These are phyloP conservation scores for Drosophila oshimai DNA, from an alignment of 1,140 invertebrate species.

Conservation along the genomic window DNA sequence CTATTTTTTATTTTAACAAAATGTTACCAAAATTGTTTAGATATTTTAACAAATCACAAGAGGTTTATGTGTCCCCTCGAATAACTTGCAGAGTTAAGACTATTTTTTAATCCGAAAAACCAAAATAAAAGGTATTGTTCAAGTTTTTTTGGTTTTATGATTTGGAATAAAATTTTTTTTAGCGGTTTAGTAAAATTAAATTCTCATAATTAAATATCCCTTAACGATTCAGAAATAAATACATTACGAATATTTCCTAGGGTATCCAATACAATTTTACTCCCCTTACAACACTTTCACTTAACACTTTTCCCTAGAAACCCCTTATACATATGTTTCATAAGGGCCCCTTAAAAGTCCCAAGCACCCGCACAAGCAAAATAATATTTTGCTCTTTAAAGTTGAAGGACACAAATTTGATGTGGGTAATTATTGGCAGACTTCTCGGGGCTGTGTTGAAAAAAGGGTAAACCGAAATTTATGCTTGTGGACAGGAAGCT, in stretches of 20 bases:
- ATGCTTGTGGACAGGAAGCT: slow-evolving; percentile 10
- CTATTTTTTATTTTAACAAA: background rate
- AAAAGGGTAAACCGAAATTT: slow-evolving; percentile 63
- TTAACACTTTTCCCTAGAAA: background rate
- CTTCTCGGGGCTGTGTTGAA: background rate
- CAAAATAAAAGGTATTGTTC: too few species aligned
- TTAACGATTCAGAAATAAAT: too few species aligned
- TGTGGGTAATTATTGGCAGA: slow-evolving; percentile 72
- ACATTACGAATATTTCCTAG: background rate
- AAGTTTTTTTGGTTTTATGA: too few species aligned
- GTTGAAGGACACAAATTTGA: slow-evolving; percentile 35
- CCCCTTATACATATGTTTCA: background rate
- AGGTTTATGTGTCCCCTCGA: too few species aligned
- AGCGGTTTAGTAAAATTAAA: too few species aligned
- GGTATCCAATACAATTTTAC: background rate
- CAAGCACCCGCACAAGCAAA: slow-evolving; percentile 19
- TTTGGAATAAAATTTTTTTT: too few species aligned
- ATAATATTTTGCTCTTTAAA: slow-evolving; percentile 25
- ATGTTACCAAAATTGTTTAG: too few species aligned
- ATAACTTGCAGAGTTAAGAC: too few species aligned
- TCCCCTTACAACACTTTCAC: background rate
- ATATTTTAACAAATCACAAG: too few species aligned
- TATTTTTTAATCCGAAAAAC: too few species aligned
- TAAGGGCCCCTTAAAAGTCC: background rate
- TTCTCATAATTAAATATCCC: background rate